Evolutionary conservation across 1,140 invertebrate genomes (phyloP).

Genomic region (Heliothis virescens): DNA sequence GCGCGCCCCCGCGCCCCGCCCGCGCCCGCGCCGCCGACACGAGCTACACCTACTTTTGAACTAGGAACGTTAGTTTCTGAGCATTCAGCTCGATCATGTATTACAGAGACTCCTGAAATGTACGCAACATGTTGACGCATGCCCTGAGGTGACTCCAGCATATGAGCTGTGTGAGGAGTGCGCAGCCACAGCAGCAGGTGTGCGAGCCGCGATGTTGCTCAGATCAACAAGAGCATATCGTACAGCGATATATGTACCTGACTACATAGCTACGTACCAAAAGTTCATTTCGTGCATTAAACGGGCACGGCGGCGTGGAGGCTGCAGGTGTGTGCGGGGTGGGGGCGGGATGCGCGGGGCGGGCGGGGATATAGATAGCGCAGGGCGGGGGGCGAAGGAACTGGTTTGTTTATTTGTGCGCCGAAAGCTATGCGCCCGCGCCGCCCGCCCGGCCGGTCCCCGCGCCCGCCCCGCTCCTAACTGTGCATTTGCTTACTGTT

Average conservation of each 20-base stretch:
- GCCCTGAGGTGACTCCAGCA: background rate
- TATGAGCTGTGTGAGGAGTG: background rate
- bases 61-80: conserved; percentile 50
- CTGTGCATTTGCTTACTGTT: conserved; percentile 2
- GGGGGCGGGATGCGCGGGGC: conserved; percentile 28
- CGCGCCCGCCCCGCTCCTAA: background rate
- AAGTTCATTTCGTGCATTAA: conserved; percentile 64
- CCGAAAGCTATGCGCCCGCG: conserved; percentile 63
- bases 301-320: conserved; percentile 53
- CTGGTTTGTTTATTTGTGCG: conserved; percentile 77
- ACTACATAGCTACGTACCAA: conserved; percentile 26
- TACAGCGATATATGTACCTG: conserved; percentile 1
- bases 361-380: conserved; percentile 43
- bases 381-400: conserved; percentile 55
- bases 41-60: conserved; percentile 59
- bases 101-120: background rate
- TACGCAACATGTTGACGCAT: background rate
- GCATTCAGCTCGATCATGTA: conserved; percentile 46
- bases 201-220: background rate
- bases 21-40: conserved; percentile 35
- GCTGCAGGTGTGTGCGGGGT: conserved; percentile 51
- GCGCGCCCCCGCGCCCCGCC: conserved; percentile 39
- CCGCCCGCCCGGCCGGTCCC: conserved; percentile 5
- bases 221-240: background rate
- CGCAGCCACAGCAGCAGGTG: background rate